A percentile compares a stretch with the other conserved stretches of the same genome.
Evolutionary conservation across 2,113 vertebrate species (phyloP).

Genomic region (Phycodurus eques): DNA sequence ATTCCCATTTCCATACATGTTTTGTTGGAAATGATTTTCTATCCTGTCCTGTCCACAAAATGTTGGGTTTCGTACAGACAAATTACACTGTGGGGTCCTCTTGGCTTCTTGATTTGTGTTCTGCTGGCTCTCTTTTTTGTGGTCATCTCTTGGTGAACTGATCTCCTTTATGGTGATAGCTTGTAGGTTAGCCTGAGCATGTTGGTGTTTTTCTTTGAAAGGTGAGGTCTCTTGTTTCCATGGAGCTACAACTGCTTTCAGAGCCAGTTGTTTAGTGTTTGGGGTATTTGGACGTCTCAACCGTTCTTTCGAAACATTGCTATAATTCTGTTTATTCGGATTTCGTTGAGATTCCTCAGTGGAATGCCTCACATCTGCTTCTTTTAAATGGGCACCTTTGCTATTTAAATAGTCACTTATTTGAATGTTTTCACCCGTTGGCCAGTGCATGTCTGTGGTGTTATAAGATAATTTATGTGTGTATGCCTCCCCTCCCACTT

Average conservation of each 20-base stretch:
- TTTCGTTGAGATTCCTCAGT: constrained; percentile 36
- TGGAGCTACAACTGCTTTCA: constrained; percentile 31
- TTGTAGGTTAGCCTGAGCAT: constrained; percentile 38
- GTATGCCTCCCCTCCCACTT: constrained; percentile 20
- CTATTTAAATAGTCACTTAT: constrained; percentile 44
- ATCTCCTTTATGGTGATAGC: constrained; percentile 15
- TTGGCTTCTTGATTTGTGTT: constrained; percentile 17
- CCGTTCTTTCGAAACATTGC: constrained; percentile 44
- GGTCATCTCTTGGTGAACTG: constrained; percentile 24
- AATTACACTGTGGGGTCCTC: constrained; percentile 11
- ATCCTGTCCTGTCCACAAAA: constrained; percentile 24
- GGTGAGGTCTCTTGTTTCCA: constrained; percentile 54
- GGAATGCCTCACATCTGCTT: constrained; percentile 43
- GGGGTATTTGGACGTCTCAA: constrained; percentile 42
- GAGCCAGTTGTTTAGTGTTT: constrained; percentile 37
- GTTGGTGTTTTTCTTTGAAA: constrained; percentile 54
- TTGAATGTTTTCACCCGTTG: constrained; percentile 43
- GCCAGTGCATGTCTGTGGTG: constrained; percentile 21
- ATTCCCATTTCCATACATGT: constrained; percentile 34
- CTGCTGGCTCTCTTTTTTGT: constrained; percentile 28
- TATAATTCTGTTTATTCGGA: constrained; percentile 46
- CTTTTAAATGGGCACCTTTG: constrained; percentile 36
- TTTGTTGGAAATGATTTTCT: constrained; percentile 27
- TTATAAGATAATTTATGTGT: constrained; percentile 24
- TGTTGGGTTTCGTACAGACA: constrained; percentile 8